phyloP scores from a whole-genome alignment of 1,140 invertebrate species.

The Tribolium madens region DNA sequence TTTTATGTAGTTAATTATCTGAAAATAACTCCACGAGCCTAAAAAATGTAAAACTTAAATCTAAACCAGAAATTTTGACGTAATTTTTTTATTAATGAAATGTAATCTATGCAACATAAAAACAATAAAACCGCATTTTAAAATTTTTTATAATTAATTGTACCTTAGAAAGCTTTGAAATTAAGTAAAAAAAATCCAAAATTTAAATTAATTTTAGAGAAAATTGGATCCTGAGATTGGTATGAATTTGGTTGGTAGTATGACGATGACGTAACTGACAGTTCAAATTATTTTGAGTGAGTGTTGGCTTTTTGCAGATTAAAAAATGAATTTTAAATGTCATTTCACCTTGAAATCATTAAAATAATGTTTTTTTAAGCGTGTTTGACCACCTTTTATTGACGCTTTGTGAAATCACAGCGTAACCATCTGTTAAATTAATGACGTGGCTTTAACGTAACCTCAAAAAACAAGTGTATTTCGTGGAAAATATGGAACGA shows the following conservation, averaged over 20 bases:
- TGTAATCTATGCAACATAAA: too few species aligned
- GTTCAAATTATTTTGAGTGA: neutral
- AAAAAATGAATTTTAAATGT: neutral
- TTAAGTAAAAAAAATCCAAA: too few species aligned
- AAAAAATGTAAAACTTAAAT: too few species aligned
- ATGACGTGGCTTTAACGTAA: constrained; percentile 45
- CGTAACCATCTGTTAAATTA: constrained; percentile 24
- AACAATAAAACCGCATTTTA: too few species aligned
- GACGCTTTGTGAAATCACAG: neutral
- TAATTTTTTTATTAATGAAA: too few species aligned
- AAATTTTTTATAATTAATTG: too few species aligned
- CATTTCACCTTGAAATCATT: neutral
- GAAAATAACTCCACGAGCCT: too few species aligned
- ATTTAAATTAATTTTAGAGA: too few species aligned
- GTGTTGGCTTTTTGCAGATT: neutral
- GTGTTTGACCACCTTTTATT: neutral
- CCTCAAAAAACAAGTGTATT: constrained; percentile 18
- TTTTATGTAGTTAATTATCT: too few species aligned
- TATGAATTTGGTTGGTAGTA: neutral
- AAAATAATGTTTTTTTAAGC: neutral
- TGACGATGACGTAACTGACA: constrained; percentile 11
- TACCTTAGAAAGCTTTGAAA: too few species aligned
- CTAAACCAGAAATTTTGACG: too few species aligned
- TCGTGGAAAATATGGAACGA: constrained; percentile 14
- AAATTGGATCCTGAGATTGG: neutral